Evolutionary conservation across 2,113 vertebrate species (phyloP), one percentile per base, ranked within the genome.

Genomic region (Apteryx owenii): DNA sequence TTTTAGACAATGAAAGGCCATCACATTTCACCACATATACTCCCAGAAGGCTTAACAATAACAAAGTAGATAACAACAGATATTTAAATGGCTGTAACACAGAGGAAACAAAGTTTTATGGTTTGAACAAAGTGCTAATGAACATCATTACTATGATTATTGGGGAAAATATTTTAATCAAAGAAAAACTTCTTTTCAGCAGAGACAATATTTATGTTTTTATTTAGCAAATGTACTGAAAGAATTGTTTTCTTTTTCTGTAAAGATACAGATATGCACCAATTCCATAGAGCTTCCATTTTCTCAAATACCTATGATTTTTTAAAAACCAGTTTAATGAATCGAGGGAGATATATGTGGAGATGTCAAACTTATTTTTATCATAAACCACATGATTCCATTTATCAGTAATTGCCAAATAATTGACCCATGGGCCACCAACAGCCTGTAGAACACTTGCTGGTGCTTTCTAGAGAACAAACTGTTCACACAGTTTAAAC

Each of bases 161-260:
- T 6, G 4, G 36, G 8, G 31, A 72, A 91, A 93, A 71, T 18
- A 70, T 25, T 90, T 83, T 69, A 88, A 86, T 77, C 62, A 86
- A 95, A 92, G 46, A 76, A 88, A 95, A 93, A 20, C 58, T 85
- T 66, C 58, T 85, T 66, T 85, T 84, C 68, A 90, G 64, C 40
- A 60, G 73, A 92, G 70, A 95, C 65, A 97, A 95, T 60, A 60
- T 60, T 91, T 86, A 97, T 61, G 72, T 88, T 86, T 98, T 98
- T 98, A 98, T 98, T 98, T 98, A 98, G 90, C 92, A 98, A 98
- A 98, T 89, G 93, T 97, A 97, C 83, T 95, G 94, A 66, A 97
- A 95, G 83, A 88, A 95, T 84, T 90, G 15, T 51, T 95, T 80
- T 60, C 53, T 88, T 95, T 95, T 94, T 97, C 89, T 92, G 92